Evolutionary conservation across 2,797 vertebrate species (phyloP).

Genomic region (Antrozous pallidus): DNA sequence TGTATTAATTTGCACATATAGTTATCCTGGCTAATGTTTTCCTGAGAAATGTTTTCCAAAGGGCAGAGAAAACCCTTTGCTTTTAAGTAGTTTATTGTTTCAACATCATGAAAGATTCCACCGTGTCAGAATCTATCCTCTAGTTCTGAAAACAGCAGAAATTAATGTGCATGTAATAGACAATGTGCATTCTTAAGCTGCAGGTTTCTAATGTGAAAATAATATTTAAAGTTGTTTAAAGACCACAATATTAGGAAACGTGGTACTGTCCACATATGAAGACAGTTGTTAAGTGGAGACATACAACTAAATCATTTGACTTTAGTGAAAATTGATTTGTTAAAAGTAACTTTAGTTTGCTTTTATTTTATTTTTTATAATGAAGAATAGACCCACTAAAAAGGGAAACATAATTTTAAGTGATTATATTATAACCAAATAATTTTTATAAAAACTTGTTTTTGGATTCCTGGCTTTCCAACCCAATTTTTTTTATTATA

Average conservation of each 20-base stretch:
- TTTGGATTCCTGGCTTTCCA: neutral
- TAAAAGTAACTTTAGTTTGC: neutral
- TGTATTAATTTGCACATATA: constrained; percentile 23
- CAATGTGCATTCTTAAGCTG: neutral
- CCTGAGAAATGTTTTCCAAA: no score
- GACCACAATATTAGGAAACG: neutral
- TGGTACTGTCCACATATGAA: neutral
- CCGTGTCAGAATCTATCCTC: neutral
- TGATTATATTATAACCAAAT: neutral
- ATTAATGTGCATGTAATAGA: neutral
- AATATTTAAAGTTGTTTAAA: neutral
- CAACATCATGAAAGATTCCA: neutral
- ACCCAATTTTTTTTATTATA: neutral
- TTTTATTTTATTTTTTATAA: neutral
- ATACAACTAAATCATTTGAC: neutral
- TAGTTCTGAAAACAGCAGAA: neutral
- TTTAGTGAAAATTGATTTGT: neutral
- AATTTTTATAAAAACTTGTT: neutral
- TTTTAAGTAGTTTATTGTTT: constrained; percentile 20
- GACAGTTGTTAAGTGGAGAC: neutral
- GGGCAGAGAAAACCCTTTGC: neutral
- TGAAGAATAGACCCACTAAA: neutral
- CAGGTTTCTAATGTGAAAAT: neutral
- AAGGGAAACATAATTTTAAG: constrained; percentile 6
- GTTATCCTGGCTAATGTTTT: no score